Evolutionary conservation across 2,113 vertebrate species (phyloP), one percentile per base, ranked within the genome.

Genomic region (Pipra filicauda): DNA sequence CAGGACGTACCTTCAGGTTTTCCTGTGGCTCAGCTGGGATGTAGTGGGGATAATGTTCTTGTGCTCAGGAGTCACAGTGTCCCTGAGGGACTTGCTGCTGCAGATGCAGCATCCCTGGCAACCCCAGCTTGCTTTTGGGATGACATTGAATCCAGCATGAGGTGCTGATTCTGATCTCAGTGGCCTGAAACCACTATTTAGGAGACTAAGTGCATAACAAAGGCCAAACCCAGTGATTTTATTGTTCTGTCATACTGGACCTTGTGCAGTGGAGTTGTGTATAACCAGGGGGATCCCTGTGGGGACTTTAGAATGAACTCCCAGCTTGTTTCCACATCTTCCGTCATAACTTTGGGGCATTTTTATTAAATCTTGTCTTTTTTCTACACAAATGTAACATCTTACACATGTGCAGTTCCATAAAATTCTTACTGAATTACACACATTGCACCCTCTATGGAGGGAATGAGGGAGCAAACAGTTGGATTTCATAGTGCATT

Each of bases 1-100:
- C 58, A 49, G 65, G 66, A 41, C 0, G 20, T 37, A 7, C 71
- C n/a, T 83, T 28, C 41, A 23, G 62, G 16, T 84, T 93, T 86
- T 51, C 37, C n/a, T 0, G 0, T 52, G 41, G 44, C n/a, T 55
- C 27, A 18, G 39, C 35, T 5, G 15, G 64, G 18, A 12, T 28
- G 31, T 8, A 31, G 69, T 0, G 2, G 35, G 21, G 44, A 2
- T 84, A 11, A 1, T 16, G n/a, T 75, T 54, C 26, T 4, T 4
- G 15, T 39, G 77, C 80, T 88, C 30, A 11, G 85, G 75, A 49
- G 73, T 7, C 1, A 0, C 35, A 1, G 33, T 39, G 46, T 35
- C 35, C 46, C 44, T 7, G 1, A 54, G 49, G 91, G 39, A 43
- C 3, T 1, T 8, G 27, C 15, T 2, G 4, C 62, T 81, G 52